Evolutionary conservation across 2,113 vertebrate species (phyloP).

Genomic region (Calonectris borealis): DNA sequence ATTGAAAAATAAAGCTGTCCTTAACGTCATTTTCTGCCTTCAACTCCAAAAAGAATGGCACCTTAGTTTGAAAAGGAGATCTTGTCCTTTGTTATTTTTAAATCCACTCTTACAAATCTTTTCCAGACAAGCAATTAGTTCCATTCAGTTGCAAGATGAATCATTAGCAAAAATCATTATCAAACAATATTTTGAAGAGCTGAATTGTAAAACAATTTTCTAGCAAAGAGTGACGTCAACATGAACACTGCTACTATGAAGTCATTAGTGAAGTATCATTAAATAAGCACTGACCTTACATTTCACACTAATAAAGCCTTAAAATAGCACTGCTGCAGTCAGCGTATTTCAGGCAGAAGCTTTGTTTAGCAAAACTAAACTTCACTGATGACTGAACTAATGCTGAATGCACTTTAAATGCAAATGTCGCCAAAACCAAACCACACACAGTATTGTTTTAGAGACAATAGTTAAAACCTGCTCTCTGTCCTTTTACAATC

Average conservation of each 20-base stretch:
- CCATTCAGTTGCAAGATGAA: background rate
- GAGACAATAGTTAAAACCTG: background rate
- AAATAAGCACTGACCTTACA: conserved; percentile 13
- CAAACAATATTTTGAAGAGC: background rate
- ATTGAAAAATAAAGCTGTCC: background rate
- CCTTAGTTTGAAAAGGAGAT: background rate
- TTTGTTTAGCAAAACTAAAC: conserved; percentile 38
- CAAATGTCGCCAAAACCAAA: background rate
- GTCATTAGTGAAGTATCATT: background rate
- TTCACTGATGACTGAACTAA: background rate
- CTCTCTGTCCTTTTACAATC: background rate
- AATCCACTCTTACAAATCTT: background rate
- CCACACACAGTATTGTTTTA: background rate
- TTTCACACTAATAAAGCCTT: background rate
- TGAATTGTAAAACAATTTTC: background rate
- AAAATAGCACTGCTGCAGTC: conserved; percentile 23
- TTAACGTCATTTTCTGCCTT: background rate
- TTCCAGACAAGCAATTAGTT: background rate
- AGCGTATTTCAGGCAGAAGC: conserved; percentile 5
- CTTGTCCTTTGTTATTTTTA: background rate
- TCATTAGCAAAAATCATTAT: background rate
- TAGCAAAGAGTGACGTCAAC: background rate
- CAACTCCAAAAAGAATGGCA: background rate
- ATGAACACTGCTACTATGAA: background rate
- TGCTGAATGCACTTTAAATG: conserved; percentile 15